Evolutionary conservation across 2,113 vertebrate genomes (phyloP).

Genomic region (Channa argus): DNA sequence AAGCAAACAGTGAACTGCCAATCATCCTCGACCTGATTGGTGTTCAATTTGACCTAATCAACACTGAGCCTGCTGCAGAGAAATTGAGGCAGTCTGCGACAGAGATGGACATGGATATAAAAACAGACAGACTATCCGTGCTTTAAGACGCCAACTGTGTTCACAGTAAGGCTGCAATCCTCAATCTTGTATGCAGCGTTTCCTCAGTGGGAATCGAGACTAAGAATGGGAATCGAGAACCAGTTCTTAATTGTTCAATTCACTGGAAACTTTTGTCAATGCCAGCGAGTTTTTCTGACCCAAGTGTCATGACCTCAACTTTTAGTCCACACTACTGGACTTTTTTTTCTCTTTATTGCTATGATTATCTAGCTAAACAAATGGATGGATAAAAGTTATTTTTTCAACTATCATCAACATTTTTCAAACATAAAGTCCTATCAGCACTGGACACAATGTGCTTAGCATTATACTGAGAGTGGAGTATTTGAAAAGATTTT

Average conservation of each 20-base stretch:
- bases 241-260: no score
- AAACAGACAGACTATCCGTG: neutral
- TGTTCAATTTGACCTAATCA: constrained; percentile 49
- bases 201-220: no score
- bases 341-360: no score
- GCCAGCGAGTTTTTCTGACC: no score
- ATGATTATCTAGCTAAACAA: neutral
- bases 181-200: neutral
- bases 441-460: neutral
- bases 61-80: constrained; percentile 20
- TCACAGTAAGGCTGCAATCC: neutral
- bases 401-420: neutral
- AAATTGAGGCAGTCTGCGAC: constrained; percentile 8
- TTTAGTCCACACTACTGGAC: no score
- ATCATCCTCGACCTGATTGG: constrained; percentile 55
- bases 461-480: neutral
- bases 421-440: neutral
- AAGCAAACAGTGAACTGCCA: constrained; percentile 62
- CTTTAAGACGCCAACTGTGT: neutral
- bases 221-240: no score
- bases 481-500: constrained; percentile 8
- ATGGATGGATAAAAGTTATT: constrained; percentile 4
- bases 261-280: no score
- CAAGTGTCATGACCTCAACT: no score
- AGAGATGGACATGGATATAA: constrained; percentile 14